Base-by-base conservation (phyloP, 2,888 invertebrate species). In the Drosophila diplacantha region DNA sequence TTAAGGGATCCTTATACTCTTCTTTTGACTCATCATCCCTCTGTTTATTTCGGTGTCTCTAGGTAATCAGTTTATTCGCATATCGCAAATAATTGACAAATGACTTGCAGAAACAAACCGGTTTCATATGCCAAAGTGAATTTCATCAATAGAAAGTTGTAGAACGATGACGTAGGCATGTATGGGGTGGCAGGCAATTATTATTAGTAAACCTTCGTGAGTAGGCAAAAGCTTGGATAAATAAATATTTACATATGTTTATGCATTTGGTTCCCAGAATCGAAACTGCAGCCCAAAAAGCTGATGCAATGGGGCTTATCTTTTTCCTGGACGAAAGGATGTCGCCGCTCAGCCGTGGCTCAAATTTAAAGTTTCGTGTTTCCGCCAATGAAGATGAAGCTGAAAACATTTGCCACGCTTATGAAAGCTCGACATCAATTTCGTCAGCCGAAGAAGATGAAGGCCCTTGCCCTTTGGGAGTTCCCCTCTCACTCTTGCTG, bases 351-450 rank as follows among this genome's bases (percentile, higher is more conserved):
- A 20, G 14, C 26, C 47, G 22, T 2, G 16, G 14, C 43, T 72
- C 44, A 38, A 64, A 50, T 67, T 75, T 56, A 53, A 65, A 75
- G 68, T 71, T 71, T 75, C 57, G 20, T 22, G 38, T 75, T 70
- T 47, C 61, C 52, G 20, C 3, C 22, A 31, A n/a, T 41, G 12
- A 38, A 55, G 26, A 24, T 29, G 9, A 34, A 24, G 31, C 6
- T 16, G 18, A 26, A 53, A 35, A 12, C 18, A 38, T 44, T 61
- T 20, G 47, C 34, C 41, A 38, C 31, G 61, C 55, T 74, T 62
- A 74, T 72, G 76, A 72, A 66, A 60, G 9, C 41, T 5, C 9
- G 20, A 32, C 35, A 12, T n/a, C 12, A 18, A 74, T 77, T 77
- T 72, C 76, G 22, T 77, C 76, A 77, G 60, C 67, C 70, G 61